Evolutionary conservation across 2,797 vertebrate species (phyloP), one percentile per base, ranked within the genome.

Genomic region (Echeneis naucrates): DNA sequence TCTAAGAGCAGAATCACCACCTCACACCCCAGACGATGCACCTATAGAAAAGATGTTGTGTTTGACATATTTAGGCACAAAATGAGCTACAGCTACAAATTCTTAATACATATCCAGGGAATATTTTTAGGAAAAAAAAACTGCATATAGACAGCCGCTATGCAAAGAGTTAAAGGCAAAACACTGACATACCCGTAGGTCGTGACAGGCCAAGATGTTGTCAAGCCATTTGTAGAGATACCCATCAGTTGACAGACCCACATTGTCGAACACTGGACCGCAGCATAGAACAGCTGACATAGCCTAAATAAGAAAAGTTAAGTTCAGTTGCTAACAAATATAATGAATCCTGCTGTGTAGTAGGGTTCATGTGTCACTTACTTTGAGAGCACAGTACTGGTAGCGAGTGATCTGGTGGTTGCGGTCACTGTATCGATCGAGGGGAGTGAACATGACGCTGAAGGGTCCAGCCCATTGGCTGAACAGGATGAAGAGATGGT

Each of bases 161-260:
- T 12, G 17, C 24, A 68, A 51, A 8, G 37, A 45, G 8, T 33
- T 32, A 42, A 54, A 47, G 2, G 21, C 23, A 64, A 6, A 30
- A 23, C 65, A 72, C 5, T 48, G 76, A 93, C 94, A 80, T 93
- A 99, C 98, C 77, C 98, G 92, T 80, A 98, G 88, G 91, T 99
- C 98, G 60, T 99, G 98, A 81, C 98, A 99, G 85, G 96, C 98
- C 88, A 99, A 91, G 89, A 99, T 99, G 87, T 99, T 99, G 93
- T 99, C 97, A 19, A 99, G 95, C 98, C 98, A 99, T 87, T 99
- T 99, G 89, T 99, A 99, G n/a, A 99, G 96, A 93, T 99, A 99
- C 2, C 98, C 98, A 1, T 99, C 98, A 6, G 97, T 96, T 16
- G 98, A 99, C 61, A 99, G 96, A 55, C 98, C 98, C 68, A 99